Conservation (phyloP, 2,797 vertebrate species). For the Coregonus sp. region DNA sequence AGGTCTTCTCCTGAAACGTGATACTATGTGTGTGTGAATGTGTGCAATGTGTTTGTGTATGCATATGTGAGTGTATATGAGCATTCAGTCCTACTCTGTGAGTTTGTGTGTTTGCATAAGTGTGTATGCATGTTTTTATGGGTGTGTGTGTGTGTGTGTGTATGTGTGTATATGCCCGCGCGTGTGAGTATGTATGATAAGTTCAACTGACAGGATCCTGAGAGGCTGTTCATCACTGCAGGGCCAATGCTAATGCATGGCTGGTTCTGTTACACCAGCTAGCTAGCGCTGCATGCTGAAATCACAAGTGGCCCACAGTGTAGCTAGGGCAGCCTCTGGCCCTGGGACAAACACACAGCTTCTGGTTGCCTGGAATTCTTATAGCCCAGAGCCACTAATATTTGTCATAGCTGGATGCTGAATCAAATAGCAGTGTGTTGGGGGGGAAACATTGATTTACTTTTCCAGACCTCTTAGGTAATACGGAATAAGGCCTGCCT, state of each 20-base stretch:
- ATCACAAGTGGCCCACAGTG: constrained; percentile 74
- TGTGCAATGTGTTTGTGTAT: constrained; percentile 5
- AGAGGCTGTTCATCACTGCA: constrained; percentile 74
- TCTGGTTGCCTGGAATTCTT: constrained; percentile 66
- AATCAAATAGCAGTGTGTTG: constrained; percentile 52
- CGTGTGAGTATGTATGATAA: constrained; percentile 49
- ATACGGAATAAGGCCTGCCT: constrained; percentile 55
- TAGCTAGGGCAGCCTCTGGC: constrained; percentile 62
- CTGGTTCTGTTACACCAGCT: constrained; percentile 77
- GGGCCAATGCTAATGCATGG: constrained; percentile 82
- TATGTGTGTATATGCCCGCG: too few species aligned
- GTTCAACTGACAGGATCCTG: constrained; percentile 78
- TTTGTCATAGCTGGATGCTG: constrained; percentile 67
- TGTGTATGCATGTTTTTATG: neutral
- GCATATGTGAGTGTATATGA: neutral
- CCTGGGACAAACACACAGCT: constrained; percentile 61
- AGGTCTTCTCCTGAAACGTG: too few species aligned
- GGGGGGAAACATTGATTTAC: constrained; percentile 54
- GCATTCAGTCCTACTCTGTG: too few species aligned
- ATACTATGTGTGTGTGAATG: neutral
- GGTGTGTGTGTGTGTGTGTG: neutral
- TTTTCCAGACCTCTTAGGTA: constrained; percentile 64
- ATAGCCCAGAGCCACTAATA: constrained; percentile 62
- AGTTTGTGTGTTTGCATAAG: neutral
- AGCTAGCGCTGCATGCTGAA: constrained; percentile 44